phyloP scores from a whole-genome alignment of 2,888 invertebrate species.

The Drosophila multiciliata region DNA sequence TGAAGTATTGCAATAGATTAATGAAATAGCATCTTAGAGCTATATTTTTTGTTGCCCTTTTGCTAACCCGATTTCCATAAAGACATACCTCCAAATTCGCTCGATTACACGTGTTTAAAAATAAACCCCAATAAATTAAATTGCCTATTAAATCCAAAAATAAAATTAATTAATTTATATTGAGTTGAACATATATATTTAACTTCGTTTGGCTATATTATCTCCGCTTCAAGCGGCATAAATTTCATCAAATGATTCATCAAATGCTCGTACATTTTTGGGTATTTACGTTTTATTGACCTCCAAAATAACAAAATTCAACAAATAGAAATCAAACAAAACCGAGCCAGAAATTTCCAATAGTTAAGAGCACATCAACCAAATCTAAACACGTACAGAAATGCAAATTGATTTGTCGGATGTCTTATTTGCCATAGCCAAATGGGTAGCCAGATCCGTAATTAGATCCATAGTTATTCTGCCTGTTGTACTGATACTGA shows the following conservation, averaged over 20 bases:
- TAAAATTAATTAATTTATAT: background rate
- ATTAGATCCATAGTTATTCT: slow-evolving; percentile 39
- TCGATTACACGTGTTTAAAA: background rate
- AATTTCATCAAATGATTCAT: slow-evolving; percentile 60
- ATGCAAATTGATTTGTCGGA: background rate
- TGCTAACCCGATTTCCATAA: background rate
- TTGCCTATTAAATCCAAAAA: background rate
- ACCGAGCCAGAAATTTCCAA: slow-evolving; percentile 58
- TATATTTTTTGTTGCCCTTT: background rate
- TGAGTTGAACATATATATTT: background rate
- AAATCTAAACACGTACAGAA: slow-evolving; percentile 4
- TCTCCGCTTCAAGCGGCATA: background rate
- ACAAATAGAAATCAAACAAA: slow-evolving; percentile 63
- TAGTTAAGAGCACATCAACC: slow-evolving; percentile 26
- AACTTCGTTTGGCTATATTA: background rate
- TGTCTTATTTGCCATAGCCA: slow-evolving; percentile 49
- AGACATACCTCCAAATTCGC: background rate
- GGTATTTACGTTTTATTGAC: slow-evolving; percentile 79
- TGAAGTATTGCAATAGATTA: background rate
- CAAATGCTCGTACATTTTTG: slow-evolving; percentile 35
- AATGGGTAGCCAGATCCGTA: slow-evolving; percentile 45
- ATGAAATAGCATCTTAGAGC: accelerated
- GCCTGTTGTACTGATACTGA: slow-evolving; percentile 47
- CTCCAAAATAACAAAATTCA: slow-evolving; percentile 59
- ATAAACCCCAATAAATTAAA: background rate